These are phyloP conservation scores for Microdon myrmicae DNA, from an alignment of 2,888 invertebrate genomes.

Conservation along the genomic window DNA sequence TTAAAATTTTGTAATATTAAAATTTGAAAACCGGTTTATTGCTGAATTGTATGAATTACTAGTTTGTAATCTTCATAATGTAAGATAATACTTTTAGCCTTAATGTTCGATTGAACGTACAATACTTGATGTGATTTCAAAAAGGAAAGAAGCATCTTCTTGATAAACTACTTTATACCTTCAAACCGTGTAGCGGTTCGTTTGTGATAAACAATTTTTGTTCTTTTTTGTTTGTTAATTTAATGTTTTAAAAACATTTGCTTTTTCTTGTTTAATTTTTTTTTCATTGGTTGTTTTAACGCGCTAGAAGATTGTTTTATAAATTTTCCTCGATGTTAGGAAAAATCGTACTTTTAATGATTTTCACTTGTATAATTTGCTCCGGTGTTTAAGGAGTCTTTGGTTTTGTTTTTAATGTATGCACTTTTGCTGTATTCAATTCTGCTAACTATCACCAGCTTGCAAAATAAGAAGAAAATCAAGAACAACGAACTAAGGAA, in stretches of 20 bases:
- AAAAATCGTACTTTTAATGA: conserved; percentile 39
- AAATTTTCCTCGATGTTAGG: conserved; percentile 50
- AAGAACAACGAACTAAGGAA: neutral
- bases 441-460: conserved; percentile 50
- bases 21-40: conserved; percentile 45
- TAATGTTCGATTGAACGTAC: too few relatives aligned
- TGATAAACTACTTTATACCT: neutral
- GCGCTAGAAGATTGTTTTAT: conserved; percentile 56
- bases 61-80: too few relatives aligned
- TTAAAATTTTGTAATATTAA: conserved; percentile 23
- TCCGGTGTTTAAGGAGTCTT: conserved; percentile 40
- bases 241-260: conserved; percentile 27
- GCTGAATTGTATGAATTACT: too few relatives aligned
- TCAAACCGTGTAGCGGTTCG: neutral
- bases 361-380: conserved; percentile 53
- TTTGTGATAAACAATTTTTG: conserved; percentile 1
- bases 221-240: conserved; percentile 16
- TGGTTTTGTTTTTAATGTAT: conserved; percentile 41
- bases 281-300: conserved; percentile 38
- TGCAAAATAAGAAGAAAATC: neutral
- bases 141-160: neutral
- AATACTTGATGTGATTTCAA: too few relatives aligned
- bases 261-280: conserved; percentile 17
- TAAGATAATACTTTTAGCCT: too few relatives aligned
- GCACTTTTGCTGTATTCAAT: conserved; percentile 42